These are phyloP conservation scores for Apis florea DNA, from an alignment of 1,140 invertebrate species.

Conservation along the genomic window DNA sequence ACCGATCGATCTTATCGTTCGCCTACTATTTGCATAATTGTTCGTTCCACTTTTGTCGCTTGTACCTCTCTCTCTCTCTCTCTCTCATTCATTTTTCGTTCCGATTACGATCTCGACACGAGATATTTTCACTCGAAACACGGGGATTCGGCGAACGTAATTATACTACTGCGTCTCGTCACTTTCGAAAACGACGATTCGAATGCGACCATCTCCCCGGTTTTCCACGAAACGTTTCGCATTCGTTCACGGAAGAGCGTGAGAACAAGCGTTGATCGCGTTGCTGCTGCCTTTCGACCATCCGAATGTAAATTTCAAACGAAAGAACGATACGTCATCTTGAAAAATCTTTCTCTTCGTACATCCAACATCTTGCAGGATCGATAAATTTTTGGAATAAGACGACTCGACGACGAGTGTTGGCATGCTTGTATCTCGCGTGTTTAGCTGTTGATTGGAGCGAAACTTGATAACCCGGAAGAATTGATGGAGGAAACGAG, in stretches of 20 bases:
- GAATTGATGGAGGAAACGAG: neutral
- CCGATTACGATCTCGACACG: slow-evolving; percentile 20
- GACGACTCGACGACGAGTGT: neutral
- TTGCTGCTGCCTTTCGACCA: too few relatives aligned
- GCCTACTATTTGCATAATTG: slow-evolving; percentile 46
- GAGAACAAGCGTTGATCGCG: neutral
- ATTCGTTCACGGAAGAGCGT: too few relatives aligned
- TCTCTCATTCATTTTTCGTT: neutral
- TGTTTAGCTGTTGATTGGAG: neutral
- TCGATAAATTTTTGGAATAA: neutral
- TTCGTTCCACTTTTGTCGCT: slow-evolving; percentile 14
- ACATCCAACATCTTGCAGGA: neutral
- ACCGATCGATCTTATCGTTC: slow-evolving; percentile 21
- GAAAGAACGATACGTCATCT: too few relatives aligned
- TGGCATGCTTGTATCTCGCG: too few relatives aligned
- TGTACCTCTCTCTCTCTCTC: neutral
- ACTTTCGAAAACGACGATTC: neutral
- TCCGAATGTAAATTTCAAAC: too few relatives aligned
- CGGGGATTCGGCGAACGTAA: neutral
- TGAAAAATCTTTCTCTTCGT: too few relatives aligned
- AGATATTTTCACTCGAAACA: neutral
- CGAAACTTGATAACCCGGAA: slow-evolving; percentile 2
- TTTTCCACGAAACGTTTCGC: too few relatives aligned
- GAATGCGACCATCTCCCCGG: too few relatives aligned
- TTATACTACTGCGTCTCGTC: too few relatives aligned